phyloP scores from a whole-genome alignment of 1,140 invertebrate genomes.

The Eurosta solidaginis region DNA sequence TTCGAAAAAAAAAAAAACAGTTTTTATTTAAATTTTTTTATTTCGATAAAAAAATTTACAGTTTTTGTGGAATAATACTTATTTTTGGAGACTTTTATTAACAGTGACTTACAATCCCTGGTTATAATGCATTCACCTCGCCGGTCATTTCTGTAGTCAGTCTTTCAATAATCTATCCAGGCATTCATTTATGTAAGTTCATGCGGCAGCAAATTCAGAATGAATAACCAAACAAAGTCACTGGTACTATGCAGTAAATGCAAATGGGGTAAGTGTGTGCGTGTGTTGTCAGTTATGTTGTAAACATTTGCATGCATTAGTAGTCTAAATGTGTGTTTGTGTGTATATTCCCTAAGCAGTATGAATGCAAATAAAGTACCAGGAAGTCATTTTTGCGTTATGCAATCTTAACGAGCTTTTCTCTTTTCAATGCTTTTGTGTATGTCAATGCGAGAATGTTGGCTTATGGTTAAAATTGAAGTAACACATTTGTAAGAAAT shows the following conservation, averaged over 20 bases:
- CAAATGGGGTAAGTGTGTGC: not conserved
- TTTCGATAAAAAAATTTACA: too few species aligned
- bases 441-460: not conserved
- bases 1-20: too few species aligned
- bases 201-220: constrained; percentile 16
- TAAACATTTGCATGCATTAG: not conserved
- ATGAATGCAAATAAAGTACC: constrained; percentile 18
- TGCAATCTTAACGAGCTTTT: constrained; percentile 24
- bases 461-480: constrained; percentile 2
- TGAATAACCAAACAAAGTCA: not conserved
- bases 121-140: too few species aligned
- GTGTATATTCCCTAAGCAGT: not conserved
- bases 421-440: constrained; percentile 6
- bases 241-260: not conserved
- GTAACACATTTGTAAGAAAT: not conserved
- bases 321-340: not conserved
- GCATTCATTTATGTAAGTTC: not conserved
- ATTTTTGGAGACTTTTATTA: too few species aligned
- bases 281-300: not conserved
- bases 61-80: too few species aligned
- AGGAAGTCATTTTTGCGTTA: constrained; percentile 23
- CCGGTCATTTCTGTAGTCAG: too few species aligned
- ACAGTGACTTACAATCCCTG: too few species aligned
- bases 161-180: not conserved
- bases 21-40: too few species aligned